Conservation (phyloP, 2,888 invertebrate genomes). For the Notodonta dromedarius region DNA sequence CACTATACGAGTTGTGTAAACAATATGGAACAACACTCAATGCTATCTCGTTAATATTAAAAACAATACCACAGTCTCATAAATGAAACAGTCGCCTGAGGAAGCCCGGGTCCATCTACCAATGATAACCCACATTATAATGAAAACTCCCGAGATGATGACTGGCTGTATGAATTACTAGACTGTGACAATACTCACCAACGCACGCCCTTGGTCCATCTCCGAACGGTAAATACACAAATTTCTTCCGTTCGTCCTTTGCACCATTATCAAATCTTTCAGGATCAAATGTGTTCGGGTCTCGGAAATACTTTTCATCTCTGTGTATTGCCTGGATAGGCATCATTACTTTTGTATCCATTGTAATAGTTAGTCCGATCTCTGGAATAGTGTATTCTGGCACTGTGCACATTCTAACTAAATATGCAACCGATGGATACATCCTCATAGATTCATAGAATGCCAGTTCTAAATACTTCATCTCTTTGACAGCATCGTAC, state of each 20-base stretch:
- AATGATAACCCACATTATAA: no score
- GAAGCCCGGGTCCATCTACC: no score
- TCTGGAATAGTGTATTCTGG: slow-evolving; percentile 72
- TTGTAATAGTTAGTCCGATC: slow-evolving; percentile 61
- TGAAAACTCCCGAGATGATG: no score
- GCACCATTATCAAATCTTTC: slow-evolving; percentile 63
- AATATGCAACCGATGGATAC: slow-evolving; percentile 70
- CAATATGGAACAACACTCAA: no score
- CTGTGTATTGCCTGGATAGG: slow-evolving; percentile 71
- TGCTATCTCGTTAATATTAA: no score
- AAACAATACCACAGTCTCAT: no score
- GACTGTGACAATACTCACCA: slow-evolving; percentile 53
- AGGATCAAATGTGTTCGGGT: slow-evolving; percentile 67
- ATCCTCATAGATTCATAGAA: slow-evolving; percentile 73
- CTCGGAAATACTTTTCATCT: slow-evolving; percentile 67
- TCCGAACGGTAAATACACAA: slow-evolving; percentile 70
- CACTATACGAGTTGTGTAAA: no score
- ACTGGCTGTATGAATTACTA: not conserved
- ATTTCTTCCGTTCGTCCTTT: slow-evolving; percentile 56
- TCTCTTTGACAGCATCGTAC: slow-evolving; percentile 71
- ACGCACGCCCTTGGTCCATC: slow-evolving; percentile 74
- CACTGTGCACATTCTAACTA: slow-evolving; percentile 64
- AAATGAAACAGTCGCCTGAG: no score
- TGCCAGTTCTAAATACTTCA: slow-evolving; percentile 70
- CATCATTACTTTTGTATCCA: slow-evolving; percentile 63